Conservation (phyloP, 2,797 vertebrate species). For the Cossypha caffra region DNA sequence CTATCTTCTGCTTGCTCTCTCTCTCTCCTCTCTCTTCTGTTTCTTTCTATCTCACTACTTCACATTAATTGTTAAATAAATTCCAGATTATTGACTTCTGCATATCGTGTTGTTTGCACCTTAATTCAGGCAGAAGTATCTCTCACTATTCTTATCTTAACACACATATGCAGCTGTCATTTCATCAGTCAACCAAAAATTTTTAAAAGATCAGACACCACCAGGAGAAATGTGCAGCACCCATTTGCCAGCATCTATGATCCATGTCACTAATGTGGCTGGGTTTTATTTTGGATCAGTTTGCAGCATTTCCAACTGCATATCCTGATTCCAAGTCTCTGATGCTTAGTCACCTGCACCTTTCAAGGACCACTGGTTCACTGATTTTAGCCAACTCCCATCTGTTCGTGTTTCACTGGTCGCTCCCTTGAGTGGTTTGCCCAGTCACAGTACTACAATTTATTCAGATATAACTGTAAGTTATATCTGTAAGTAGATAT, state of each 20-base stretch:
- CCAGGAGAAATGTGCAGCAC: neutral
- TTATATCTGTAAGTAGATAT: neutral
- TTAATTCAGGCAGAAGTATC: neutral
- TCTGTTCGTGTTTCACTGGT: neutral
- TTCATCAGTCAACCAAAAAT: neutral
- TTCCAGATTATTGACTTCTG: neutral
- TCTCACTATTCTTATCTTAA: neutral
- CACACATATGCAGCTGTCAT: neutral
- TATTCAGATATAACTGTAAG: neutral
- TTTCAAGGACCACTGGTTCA: neutral
- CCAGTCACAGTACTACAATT: neutral
- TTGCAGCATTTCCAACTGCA: neutral
- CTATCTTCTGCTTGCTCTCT: neutral
- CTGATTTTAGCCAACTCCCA: neutral
- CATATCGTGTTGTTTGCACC: accelerated
- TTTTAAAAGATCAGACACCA: neutral
- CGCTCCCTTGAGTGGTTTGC: neutral
- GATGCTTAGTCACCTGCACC: neutral
- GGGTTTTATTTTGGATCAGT: neutral
- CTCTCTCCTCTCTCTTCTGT: neutral
- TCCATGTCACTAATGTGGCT: neutral
- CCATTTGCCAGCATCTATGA: neutral
- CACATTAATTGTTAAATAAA: neutral
- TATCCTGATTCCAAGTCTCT: neutral
- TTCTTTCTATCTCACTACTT: neutral